Evolutionary conservation across 2,888 invertebrate genomes (phyloP).

Genomic region (Apantesis nais): DNA sequence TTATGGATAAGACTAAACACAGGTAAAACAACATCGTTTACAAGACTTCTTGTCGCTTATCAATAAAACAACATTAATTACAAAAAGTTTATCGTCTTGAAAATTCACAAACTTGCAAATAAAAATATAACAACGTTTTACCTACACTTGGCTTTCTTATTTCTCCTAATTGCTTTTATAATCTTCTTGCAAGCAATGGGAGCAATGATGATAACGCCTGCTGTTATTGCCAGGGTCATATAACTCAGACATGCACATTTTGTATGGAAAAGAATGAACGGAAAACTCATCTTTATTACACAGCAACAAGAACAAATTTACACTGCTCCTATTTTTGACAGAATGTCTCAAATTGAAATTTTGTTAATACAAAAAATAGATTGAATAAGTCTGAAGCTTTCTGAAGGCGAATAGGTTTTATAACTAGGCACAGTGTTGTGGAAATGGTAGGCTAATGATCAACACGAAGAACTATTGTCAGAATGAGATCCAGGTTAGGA

Average conservation of each 20-base stretch:
- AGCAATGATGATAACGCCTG: constrained; percentile 48
- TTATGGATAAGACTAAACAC: neutral
- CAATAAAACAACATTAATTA: constrained; percentile 4
- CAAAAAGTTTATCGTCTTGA: neutral
- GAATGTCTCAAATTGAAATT: neutral
- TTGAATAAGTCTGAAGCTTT: neutral
- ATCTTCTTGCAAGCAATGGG: constrained; percentile 59
- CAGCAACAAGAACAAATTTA: neutral
- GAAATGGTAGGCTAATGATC: neutral
- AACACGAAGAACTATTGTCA: neutral
- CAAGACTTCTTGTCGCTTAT: neutral
- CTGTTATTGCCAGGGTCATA: constrained; percentile 46
- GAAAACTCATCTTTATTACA: neutral
- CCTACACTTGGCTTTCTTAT: constrained; percentile 2
- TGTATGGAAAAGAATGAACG: constrained; percentile 13
- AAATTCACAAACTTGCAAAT: neutral
- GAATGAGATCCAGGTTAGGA: neutral
- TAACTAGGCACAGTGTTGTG: neutral
- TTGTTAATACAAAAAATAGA: neutral
- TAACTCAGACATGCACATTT: constrained; percentile 59
- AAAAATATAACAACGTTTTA: neutral
- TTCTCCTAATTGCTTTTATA: constrained; percentile 19
- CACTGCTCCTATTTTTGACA: neutral
- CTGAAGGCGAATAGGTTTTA: neutral
- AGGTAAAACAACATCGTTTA: neutral